These are phyloP conservation scores for Oryzias melastigma DNA, from an alignment of 2,113 vertebrate species.

Conservation along the genomic window DNA sequence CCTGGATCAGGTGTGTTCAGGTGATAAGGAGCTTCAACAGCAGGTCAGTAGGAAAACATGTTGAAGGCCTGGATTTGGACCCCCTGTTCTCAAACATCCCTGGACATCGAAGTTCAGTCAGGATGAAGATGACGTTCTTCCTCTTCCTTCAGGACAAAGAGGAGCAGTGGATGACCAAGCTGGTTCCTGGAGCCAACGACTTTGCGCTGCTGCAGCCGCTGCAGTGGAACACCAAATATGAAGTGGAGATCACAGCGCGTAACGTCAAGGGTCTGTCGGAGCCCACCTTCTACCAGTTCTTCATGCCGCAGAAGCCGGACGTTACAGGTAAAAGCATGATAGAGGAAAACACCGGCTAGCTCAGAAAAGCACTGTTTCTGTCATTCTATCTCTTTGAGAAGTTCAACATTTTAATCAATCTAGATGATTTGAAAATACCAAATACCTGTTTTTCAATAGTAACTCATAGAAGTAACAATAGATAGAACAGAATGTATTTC, in stretches of 20 bases:
- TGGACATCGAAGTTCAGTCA: not conserved
- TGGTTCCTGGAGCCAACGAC: slow-evolving; percentile 90
- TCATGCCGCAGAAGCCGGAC: slow-evolving; percentile 96
- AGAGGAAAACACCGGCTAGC: not conserved
- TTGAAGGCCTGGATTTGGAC: too few relatives aligned
- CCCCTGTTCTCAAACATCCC: too few relatives aligned
- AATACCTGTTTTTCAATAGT: too few relatives aligned
- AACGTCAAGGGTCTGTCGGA: slow-evolving; percentile 95
- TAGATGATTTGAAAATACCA: too few relatives aligned
- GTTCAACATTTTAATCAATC: too few relatives aligned
- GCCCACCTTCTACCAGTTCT: slow-evolving; percentile 94
- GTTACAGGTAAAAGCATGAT: slow-evolving; percentile 87
- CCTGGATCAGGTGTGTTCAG: too few relatives aligned
- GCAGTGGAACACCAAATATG: slow-evolving; percentile 95
- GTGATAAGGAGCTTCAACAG: too few relatives aligned
- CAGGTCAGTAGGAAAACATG: too few relatives aligned
- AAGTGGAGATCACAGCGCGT: slow-evolving; percentile 95
- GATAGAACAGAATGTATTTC: too few relatives aligned
- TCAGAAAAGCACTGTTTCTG: too few relatives aligned
- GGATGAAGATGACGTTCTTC: not conserved
- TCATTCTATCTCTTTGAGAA: too few relatives aligned
- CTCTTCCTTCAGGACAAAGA: slow-evolving; percentile 88
- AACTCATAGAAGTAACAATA: too few relatives aligned
- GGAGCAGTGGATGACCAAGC: slow-evolving; percentile 96
- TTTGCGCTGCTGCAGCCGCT: slow-evolving; percentile 92